These are phyloP conservation scores for Cosmopolites sordidus DNA, from an alignment of 2,888 invertebrate species.

Conservation along the genomic window DNA sequence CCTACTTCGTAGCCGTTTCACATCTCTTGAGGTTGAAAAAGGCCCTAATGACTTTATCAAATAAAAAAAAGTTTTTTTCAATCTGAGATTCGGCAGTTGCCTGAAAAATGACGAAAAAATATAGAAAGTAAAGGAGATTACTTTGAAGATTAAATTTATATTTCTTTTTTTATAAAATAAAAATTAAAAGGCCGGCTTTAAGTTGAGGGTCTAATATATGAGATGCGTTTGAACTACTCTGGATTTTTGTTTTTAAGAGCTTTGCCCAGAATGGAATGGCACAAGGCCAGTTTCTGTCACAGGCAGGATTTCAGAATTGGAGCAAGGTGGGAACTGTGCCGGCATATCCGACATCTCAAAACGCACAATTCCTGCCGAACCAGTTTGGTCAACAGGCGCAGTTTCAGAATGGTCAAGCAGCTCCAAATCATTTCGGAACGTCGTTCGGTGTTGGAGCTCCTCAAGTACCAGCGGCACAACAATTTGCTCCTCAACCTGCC, in stretches of 20 bases:
- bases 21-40: too few species aligned
- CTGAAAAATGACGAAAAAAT: too few species aligned
- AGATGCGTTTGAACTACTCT: too few species aligned
- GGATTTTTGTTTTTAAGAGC: not conserved
- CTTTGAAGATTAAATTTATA: too few species aligned
- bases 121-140: too few species aligned
- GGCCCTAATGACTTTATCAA: too few species aligned
- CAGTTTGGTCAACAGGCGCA: constrained; percentile 16
- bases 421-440: constrained; percentile 4
- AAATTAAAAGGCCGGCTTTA: too few species aligned
- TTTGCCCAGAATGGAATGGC: constrained; percentile 26
- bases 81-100: too few species aligned
- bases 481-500: constrained; percentile 4
- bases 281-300: constrained; percentile 21
- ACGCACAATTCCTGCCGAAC: constrained; percentile 23
- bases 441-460: not conserved
- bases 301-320: constrained; percentile 25
- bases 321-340: constrained; percentile 19
- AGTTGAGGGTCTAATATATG: too few species aligned
- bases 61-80: too few species aligned
- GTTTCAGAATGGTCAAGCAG: constrained; percentile 17
- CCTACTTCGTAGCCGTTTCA: too few species aligned
- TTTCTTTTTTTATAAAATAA: too few species aligned
- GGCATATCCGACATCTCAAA: constrained; percentile 20
- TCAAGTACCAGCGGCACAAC: constrained; percentile 10